Evolutionary conservation across 1,140 invertebrate genomes (phyloP).

Genomic region (Homalodisca vitripennis): DNA sequence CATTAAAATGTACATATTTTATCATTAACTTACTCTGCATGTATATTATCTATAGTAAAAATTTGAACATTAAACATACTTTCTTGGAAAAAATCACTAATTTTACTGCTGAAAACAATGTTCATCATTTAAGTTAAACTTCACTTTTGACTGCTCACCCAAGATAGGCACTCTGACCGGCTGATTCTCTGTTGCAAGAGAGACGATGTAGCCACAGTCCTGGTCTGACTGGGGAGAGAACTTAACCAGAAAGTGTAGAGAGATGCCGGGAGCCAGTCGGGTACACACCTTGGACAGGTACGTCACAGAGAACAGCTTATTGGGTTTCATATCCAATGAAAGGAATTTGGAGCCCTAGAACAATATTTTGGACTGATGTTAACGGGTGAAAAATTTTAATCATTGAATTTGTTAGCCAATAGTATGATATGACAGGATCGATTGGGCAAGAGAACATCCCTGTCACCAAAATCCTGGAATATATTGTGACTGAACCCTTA

Average conservation of each 20-base stretch:
- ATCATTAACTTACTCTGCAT: not conserved
- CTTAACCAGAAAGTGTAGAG: not conserved
- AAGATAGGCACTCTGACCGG: not conserved
- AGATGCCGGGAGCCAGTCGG: slow-evolving; percentile 1
- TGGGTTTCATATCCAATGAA: not conserved
- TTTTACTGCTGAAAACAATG: not conserved
- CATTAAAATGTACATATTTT: not conserved
- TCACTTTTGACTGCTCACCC: not conserved
- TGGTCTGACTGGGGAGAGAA: not conserved
- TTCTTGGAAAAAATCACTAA: not conserved
- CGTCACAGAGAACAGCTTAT: not conserved
- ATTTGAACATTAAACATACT: not conserved
- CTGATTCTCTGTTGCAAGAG: not conserved
- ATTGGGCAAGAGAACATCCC: not conserved
- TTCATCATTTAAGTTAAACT: not conserved
- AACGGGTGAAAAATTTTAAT: not conserved
- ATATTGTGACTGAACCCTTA: not conserved
- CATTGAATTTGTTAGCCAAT: not conserved
- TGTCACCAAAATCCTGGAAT: not conserved
- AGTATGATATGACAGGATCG: not conserved
- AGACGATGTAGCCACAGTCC: not conserved
- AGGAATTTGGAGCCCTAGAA: not conserved
- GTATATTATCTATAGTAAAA: not conserved
- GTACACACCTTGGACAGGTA: not conserved
- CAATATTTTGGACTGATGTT: not conserved